Evolutionary conservation across 2,113 vertebrate species (phyloP).

Genomic region (Balaenoptera acutorostrata): DNA sequence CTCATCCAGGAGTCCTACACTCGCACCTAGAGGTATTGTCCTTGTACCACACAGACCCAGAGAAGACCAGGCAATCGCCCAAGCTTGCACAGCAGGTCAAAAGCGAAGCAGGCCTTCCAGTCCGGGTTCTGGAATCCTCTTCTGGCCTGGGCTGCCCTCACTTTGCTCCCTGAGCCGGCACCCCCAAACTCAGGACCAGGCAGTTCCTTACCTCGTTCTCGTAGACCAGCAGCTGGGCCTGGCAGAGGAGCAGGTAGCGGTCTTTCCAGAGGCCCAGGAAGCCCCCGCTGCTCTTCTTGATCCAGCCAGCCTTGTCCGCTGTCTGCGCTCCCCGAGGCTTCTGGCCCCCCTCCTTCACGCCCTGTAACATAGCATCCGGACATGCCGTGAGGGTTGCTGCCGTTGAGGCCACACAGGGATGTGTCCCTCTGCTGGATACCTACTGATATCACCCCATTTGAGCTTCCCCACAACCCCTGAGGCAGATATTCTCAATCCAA

Average conservation of each 20-base stretch:
- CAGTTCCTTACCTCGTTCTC: conserved; percentile 88
- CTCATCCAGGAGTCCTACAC: not conserved
- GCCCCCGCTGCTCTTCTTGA: conserved; percentile 91
- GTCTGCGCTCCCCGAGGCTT: conserved; percentile 77
- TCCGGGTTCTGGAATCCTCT: not conserved
- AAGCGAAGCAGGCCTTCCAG: not conserved
- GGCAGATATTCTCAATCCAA: not conserved
- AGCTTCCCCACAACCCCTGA: not conserved
- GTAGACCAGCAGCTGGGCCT: conserved; percentile 87
- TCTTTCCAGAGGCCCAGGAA: conserved; percentile 92
- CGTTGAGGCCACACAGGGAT: not conserved
- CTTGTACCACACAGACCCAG: not conserved
- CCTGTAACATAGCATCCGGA: conserved; percentile 66
- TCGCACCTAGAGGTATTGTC: not conserved
- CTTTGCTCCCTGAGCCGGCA: not conserved
- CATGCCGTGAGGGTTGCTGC: not conserved
- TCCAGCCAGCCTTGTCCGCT: conserved; percentile 90
- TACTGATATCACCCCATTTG: not conserved
- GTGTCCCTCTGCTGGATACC: not conserved
- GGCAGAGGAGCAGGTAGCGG: conserved; percentile 90
- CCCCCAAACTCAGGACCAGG: not conserved
- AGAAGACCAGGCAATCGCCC: not conserved
- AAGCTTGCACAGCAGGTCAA: not conserved
- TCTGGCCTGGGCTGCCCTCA: not conserved
- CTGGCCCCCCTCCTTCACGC: conserved; percentile 83